Evolutionary conservation across 2,888 invertebrate species (phyloP).

Genomic region (Heliconius sara): DNA sequence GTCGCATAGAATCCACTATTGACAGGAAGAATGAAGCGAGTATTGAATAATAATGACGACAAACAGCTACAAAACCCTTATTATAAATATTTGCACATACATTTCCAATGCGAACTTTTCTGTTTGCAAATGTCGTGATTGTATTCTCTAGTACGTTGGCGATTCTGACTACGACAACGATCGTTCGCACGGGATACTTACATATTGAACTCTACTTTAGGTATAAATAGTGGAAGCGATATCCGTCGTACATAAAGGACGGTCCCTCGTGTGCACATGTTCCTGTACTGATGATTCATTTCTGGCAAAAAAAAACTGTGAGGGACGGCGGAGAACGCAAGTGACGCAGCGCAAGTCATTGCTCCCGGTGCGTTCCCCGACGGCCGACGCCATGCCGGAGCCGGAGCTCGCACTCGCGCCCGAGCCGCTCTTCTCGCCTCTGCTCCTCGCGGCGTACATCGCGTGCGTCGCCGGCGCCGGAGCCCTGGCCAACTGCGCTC

Average conservation of each 20-base stretch:
- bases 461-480: conserved; percentile 76
- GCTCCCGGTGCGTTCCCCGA: conserved; percentile 78
- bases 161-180: conserved; percentile 2
- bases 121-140: conserved; percentile 32
- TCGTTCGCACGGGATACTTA: not conserved
- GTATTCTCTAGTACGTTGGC: conserved; percentile 27
- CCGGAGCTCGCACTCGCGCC: conserved; percentile 55
- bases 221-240: conserved; percentile 47
- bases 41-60: conserved; percentile 72
- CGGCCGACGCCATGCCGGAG: conserved; percentile 67
- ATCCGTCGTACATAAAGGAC: conserved; percentile 55
- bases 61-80: conserved; percentile 53
- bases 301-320: conserved; percentile 68
- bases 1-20: conserved; percentile 41
- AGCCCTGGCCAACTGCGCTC: conserved; percentile 73
- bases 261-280: conserved; percentile 73
- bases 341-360: conserved; percentile 79
- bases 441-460: conserved; percentile 65
- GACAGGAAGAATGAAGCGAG: conserved; percentile 63
- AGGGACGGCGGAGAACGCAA: conserved; percentile 73
- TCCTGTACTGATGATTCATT: conserved; percentile 72
- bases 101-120: conserved; percentile 45
- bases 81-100: conserved; percentile 56
- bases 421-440: conserved; percentile 70
- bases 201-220: conserved; percentile 33